Base-by-base conservation (phyloP, 2,888 invertebrate species). In the Hybos culiciformis region DNA sequence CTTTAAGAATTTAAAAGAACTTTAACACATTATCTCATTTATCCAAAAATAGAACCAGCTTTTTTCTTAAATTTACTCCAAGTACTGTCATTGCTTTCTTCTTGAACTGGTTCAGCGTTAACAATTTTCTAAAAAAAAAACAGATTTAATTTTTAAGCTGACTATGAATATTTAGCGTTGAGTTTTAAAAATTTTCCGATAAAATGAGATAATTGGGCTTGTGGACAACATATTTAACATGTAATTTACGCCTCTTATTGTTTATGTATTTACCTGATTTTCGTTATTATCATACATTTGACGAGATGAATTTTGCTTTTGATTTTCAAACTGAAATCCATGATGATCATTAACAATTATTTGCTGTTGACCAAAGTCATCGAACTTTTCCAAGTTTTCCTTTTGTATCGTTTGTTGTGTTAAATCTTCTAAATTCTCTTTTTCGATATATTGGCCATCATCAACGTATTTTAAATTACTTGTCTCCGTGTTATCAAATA, bases 11-110 rank as follows among this genome's bases (percentile, higher is more conserved):
- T n/a, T n/a, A n/a, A n/a, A n/a, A n/a, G n/a, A n/a, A n/a, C n/a
- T n/a, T n/a, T n/a, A n/a, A n/a, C n/a, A n/a, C n/a, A n/a, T n/a
- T n/a, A n/a, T n/a, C n/a, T n/a, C n/a, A n/a, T n/a, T n/a, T 42
- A 41, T 21, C 41, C 43, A 40, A 44, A 36, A 12, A 46, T 19
- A 14, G 42, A 40, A 29, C 41, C 42, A 12, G 58, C 48, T 41
- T 58, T 59, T 36, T 56, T 50, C 37, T 57, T 60, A 4, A 59
- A 3, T 37, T 56, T 60, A 2, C 48, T 44, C 53, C 57, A 56
- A 19, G 60, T 45, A 4, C 57, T n/a, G n/a, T n/a, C 51, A 20
- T 53, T 46, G n/a, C 56, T 48, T 24, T 52, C 47, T 3, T 54
- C 45, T 34, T 55, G 52, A 3, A 41, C 45, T 17, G 57, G 50